phyloP scores from a whole-genome alignment of 2,113 vertebrate species.

The Steatornis caripensis region DNA sequence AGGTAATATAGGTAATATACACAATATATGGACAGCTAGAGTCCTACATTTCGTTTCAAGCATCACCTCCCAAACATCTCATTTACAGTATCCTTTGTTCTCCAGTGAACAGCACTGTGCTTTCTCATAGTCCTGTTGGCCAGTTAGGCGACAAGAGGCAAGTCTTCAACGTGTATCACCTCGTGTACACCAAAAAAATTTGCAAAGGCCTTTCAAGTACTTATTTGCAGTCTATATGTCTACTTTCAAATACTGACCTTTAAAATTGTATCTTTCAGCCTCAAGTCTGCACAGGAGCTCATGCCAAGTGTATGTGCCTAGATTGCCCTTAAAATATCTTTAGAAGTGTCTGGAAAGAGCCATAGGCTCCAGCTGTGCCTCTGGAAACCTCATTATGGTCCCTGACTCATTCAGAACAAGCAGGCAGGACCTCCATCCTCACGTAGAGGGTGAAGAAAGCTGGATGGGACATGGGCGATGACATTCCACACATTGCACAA shows the following conservation, averaged over 20 bases:
- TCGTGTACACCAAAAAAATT: not conserved
- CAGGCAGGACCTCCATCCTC: not conserved
- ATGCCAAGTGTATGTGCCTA: not conserved
- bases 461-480: not conserved
- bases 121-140: not conserved
- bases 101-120: not conserved
- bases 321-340: not conserved
- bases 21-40: rapidly evolving
- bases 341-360: not conserved
- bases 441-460: not conserved
- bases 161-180: rapidly evolving
- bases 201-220: not conserved
- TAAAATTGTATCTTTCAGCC: not conserved
- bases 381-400: slow-evolving; percentile 32
- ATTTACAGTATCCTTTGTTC: not conserved
- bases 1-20: not conserved
- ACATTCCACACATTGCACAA: not conserved
- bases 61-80: not conserved
- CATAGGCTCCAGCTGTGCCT: not conserved
- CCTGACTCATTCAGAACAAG: not conserved
- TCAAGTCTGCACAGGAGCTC: not conserved
- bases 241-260: not conserved
- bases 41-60: not conserved
- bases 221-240: not conserved
- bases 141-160: not conserved